Conservation (phyloP, 2,888 invertebrate genomes). For the Eristalinus aeneus region DNA sequence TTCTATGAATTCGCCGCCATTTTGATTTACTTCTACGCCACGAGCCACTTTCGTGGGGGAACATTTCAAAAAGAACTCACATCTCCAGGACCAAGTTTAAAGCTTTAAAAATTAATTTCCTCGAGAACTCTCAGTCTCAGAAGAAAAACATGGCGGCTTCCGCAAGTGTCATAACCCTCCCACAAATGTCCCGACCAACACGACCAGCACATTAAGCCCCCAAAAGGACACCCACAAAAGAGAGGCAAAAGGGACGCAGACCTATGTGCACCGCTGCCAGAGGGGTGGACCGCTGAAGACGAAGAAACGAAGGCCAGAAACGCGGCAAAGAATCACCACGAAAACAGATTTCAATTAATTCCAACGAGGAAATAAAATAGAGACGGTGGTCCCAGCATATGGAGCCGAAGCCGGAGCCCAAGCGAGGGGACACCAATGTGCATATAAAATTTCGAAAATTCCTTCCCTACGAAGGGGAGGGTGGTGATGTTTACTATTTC, state of each 20-base stretch:
- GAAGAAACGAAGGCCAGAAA: constrained; percentile 20
- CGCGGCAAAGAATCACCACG: constrained; percentile 45
- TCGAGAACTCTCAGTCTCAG: neutral
- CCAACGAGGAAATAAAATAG: constrained; percentile 68
- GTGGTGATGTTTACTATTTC: neutral
- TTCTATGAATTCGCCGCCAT: too few relatives aligned
- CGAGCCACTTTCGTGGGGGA: too few relatives aligned
- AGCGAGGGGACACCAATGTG: constrained; percentile 50
- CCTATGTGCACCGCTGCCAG: constrained; percentile 19
- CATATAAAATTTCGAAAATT: constrained; percentile 33
- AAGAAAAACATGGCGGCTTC: constrained; percentile 56
- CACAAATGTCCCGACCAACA: constrained; percentile 64
- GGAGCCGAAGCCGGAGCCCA: constrained; percentile 36
- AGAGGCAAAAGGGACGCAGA: constrained; percentile 11
- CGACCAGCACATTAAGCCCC: constrained; percentile 47
- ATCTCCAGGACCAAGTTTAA: neutral
- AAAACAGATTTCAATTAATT: constrained; percentile 68
- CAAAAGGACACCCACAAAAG: constrained; percentile 26
- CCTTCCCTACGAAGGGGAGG: too few relatives aligned
- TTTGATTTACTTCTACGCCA: too few relatives aligned
- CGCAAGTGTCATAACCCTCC: constrained; percentile 68
- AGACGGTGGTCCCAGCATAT: constrained; percentile 53
- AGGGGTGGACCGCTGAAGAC: constrained; percentile 26
- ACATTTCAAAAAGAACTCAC: too few relatives aligned
- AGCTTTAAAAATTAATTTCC: constrained; percentile 4